Base-by-base conservation (phyloP, 92 coral and sea anemone species). In the Porites cylindrica region DNA sequence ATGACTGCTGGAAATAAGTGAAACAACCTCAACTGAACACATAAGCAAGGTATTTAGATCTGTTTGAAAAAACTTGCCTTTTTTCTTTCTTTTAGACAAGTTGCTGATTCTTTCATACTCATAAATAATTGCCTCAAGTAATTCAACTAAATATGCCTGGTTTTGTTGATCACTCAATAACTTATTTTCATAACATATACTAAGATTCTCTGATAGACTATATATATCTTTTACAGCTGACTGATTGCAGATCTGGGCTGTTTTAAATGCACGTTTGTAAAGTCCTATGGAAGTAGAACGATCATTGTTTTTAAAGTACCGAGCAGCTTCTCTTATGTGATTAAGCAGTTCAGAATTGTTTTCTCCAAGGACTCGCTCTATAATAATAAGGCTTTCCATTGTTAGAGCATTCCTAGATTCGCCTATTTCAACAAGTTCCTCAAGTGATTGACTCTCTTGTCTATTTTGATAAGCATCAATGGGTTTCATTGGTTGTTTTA, bases 211-310 rank as follows among this genome's bases (percentile, higher is more conserved):
- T 1, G 90, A 90, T 59, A 90, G 87, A 51, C 80, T 88, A 63
- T 87, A 80, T 7, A 93, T 68, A 80, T 93, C 96, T 51, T 83
- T 86, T 32, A 86, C 70, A 5, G 87, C 80, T 2, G 89, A 75
- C 29, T 77, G 75, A 67, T 90, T 85, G 62, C 84, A 82, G 63
- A 70, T 85, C 79, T 90, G 92, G 1, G 91, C 94, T 10, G 87
- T 90, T 52, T 90, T 85, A 80, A 93, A 86, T 7, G 96, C 96
- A 72, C 88, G 96, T 69, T 78, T 88, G 92, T 94, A 91, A 52
- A 93, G 62, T 53, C 59, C 59, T 53, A 8, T 53, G 13, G 1
- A 8, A 8, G 59, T 53, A 12, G 59, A 8, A n/a, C 87, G 54
- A 43, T 90, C 83, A 32, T 90, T 88, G 63, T 87, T 71, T 61